phyloP scores from a whole-genome alignment of 2,113 vertebrate species.

The Phylloscopus trochiloides region DNA sequence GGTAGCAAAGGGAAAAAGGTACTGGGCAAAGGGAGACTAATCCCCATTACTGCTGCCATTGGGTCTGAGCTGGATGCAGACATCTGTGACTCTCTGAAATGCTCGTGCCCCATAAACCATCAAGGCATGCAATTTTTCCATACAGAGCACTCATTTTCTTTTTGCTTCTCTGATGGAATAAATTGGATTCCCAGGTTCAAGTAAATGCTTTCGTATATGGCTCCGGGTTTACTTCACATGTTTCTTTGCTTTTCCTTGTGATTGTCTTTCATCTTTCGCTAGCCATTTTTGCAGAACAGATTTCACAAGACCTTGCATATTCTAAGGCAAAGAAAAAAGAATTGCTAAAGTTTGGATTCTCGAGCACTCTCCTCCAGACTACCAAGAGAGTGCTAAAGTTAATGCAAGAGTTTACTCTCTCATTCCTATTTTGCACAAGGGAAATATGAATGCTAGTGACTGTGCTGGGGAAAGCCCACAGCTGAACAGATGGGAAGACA shows the following conservation, averaged over 20 bases:
- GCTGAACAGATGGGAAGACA: neutral
- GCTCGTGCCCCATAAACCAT: fast-evolving
- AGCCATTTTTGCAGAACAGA: neutral
- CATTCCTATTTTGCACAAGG: neutral
- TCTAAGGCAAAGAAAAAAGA: neutral
- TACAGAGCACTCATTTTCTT: neutral
- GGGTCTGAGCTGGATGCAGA: neutral
- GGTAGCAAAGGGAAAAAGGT: neutral
- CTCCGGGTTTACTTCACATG: neutral
- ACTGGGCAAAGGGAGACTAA: neutral
- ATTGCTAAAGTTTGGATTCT: neutral
- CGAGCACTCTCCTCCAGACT: neutral
- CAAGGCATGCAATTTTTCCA: neutral
- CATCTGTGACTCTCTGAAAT: neutral
- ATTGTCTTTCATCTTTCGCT: neutral
- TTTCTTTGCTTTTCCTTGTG: neutral
- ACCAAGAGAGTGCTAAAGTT: neutral
- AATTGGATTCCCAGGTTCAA: neutral
- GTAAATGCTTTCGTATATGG: neutral
- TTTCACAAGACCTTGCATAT: neutral
- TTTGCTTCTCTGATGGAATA: neutral
- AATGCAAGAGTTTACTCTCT: neutral
- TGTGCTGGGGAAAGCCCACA: neutral
- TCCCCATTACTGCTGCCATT: neutral
- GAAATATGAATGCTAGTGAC: neutral